Evolutionary conservation across 2,113 vertebrate species (phyloP).

Genomic region (Chionodraco myersi): DNA sequence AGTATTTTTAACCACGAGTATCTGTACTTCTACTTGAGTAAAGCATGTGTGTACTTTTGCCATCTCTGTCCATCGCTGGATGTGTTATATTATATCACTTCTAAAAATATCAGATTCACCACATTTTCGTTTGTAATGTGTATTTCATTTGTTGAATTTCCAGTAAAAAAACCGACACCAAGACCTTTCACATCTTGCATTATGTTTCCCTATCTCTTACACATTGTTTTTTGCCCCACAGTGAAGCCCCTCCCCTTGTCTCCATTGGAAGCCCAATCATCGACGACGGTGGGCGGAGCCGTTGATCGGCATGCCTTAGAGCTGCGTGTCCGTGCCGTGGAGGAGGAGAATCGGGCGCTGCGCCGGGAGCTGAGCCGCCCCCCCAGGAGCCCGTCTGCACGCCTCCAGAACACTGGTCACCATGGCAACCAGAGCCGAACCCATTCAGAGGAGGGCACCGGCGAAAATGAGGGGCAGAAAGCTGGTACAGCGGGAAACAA

Average conservation of each 20-base stretch:
- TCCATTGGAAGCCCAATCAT: conserved; percentile 90
- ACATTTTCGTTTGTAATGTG: no score
- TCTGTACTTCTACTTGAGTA: no score
- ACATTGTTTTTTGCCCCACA: conserved; percentile 66
- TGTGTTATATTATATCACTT: no score
- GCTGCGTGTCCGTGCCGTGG: conserved; percentile 91
- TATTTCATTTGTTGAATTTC: no score
- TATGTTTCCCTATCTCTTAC: background rate
- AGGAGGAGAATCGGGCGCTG: conserved; percentile 93
- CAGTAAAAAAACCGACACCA: no score
- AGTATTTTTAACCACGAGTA: no score
- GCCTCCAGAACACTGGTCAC: conserved; percentile 56
- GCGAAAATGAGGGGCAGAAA: conserved; percentile 91
- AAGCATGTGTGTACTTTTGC: no score
- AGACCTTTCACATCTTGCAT: background rate
- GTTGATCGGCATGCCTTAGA: conserved; percentile 91
- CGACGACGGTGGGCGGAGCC: conserved; percentile 83
- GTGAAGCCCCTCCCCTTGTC: conserved; percentile 93
- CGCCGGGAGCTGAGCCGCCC: conserved; percentile 92
- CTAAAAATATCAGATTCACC: no score
- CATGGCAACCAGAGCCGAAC: conserved; percentile 88
- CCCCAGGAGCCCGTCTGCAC: conserved; percentile 75
- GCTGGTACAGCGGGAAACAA: conserved; percentile 88
- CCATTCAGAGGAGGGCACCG: conserved; percentile 94
- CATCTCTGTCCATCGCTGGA: no score